Evolutionary conservation across 2,888 invertebrate genomes (phyloP), one percentile per base, ranked within the genome.

Genomic region (Chalcosyrphus nemorum): DNA sequence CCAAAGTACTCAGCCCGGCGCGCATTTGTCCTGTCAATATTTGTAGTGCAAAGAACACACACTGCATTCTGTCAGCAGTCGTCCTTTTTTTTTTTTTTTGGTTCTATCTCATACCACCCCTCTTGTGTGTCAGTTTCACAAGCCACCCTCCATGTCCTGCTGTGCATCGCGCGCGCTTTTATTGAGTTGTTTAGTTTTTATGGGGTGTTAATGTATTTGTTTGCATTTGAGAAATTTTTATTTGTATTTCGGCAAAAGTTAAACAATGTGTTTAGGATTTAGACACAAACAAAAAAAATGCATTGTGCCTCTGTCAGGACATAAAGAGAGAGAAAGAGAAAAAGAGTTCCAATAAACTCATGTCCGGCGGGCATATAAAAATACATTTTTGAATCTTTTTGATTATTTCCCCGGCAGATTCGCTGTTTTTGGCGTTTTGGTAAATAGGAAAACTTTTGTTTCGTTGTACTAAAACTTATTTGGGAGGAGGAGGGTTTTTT

Each of bases 191-290:
- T 65, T 77, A 82, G 81, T 72, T 82, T 80, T 82, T 82, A 82
- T 82, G 81, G 81, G 81, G 81, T 82, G 81, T 82, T 82, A 82
- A 82, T 77, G 81, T 82, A 77, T 82, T 77, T 82, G 77, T 82
- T 82, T 82, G 81, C 71, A 82, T 82, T 82, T 47, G 66, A 82
- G 54, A 57, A 72, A 38, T 29, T 66, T 71, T 65, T 82, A 82
- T 82, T 82, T 82, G 72, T 72, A 77, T 82, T 82, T 24, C 3
- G 77, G 81, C 54, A 77, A 76, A 82, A 82, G 81, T 82, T 71
- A 82, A 82, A 77, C 81, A 82, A 77, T 77, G 81, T 77, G 77
- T 77, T 82, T 76, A 77, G 77, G 77, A 82, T 82, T 81, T 72
- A 45, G 52, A 21, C 43, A 47, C 9, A 65, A 45, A 45, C 5